phyloP scores from a whole-genome alignment of 1,140 invertebrate species.

The Hyles euphorbiae region DNA sequence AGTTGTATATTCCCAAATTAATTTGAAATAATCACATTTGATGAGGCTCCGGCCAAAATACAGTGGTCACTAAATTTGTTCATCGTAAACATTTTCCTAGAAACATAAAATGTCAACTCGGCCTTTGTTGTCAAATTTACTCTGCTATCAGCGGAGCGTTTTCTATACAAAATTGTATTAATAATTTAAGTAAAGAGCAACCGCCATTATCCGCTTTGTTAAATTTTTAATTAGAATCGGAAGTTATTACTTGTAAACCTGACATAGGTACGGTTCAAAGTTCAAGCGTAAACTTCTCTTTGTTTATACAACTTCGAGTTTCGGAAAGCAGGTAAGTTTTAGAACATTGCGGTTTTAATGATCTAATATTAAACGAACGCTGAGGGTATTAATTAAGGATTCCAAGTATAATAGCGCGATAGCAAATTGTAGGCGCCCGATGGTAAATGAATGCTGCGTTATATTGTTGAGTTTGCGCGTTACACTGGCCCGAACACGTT shows the following conservation, averaged over 20 bases:
- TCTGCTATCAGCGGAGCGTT: constrained; percentile 2
- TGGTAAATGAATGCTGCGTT: constrained; percentile 16
- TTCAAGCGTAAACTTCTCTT: constrained; percentile 60
- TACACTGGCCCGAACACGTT: too few relatives aligned
- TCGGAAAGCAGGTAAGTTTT: constrained; percentile 66
- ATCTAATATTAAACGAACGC: constrained; percentile 72
- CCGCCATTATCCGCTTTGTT: constrained; percentile 45
- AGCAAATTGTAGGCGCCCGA: constrained; percentile 34
- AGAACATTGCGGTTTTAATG: constrained; percentile 71
- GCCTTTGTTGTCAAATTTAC: constrained; percentile 8
- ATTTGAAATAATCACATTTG: too few relatives aligned
- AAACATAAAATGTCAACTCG: background rate
- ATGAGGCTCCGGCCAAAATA: too few relatives aligned
- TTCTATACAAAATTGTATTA: constrained; percentile 30
- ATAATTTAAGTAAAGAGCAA: constrained; percentile 32
- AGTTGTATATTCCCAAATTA: too few relatives aligned
- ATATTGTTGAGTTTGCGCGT: constrained; percentile 5
- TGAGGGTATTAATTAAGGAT: constrained; percentile 69
- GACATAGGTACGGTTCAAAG: constrained; percentile 61
- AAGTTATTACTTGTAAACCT: constrained; percentile 57
- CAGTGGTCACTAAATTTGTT: too few relatives aligned
- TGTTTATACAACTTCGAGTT: constrained; percentile 67
- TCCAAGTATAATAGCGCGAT: constrained; percentile 51
- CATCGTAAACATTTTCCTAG: background rate
- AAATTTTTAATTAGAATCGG: constrained; percentile 68